Evolutionary conservation across 1,140 invertebrate genomes (phyloP), one percentile per base, ranked within the genome.

Genomic region (Drosophila jambulina): DNA sequence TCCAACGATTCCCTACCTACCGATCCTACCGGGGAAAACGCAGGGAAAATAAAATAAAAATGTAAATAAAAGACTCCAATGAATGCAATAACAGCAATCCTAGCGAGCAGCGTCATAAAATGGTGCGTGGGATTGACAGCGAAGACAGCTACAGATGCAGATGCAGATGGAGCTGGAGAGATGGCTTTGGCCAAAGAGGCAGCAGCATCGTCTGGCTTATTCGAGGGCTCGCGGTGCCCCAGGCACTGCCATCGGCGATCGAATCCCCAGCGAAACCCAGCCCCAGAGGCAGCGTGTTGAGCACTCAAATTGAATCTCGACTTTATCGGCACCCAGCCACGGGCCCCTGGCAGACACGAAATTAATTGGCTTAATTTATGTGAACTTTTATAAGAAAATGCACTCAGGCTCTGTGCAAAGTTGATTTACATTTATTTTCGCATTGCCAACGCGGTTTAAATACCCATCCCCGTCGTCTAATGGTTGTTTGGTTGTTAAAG

Each of bases 301-400:
- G 46, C 64, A 86, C 78, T 78, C 75, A 85, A 85, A 86, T 85
- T 85, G 82, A 85, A 85, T 85, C 82, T 82, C 53, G 59, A 86
- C 79, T 85, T 85, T 78, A 86, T 82, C 80, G 82, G 69, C 79
- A 85, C 80, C 57, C 53, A 75, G 57, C 56, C 61, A 75, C 79
- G 70, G 80, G 58, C 72, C 75, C 61, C 65, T 86, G 77, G 75
- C 69, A 68, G 72, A 72, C 75, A 82, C 67, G 70, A 86, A 82
- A 86, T 78, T 85, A 85, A 85, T 85, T 85, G 82, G 79, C 79
- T 86, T 85, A 85, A 85, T 86, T 85, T 86, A 82, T 78, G 80
- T 75, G 53, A 51, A 64, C 74, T 72, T 62, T 54, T 82, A 67
- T 74, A 69, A 74, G 75, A 49, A 85, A 85, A 85, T 58, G 60